A percentile compares a stretch with the other conserved stretches of the same genome.
phyloP scores from a whole-genome alignment of 2,797 vertebrate genomes.

The Podarcis lilfordi region DNA sequence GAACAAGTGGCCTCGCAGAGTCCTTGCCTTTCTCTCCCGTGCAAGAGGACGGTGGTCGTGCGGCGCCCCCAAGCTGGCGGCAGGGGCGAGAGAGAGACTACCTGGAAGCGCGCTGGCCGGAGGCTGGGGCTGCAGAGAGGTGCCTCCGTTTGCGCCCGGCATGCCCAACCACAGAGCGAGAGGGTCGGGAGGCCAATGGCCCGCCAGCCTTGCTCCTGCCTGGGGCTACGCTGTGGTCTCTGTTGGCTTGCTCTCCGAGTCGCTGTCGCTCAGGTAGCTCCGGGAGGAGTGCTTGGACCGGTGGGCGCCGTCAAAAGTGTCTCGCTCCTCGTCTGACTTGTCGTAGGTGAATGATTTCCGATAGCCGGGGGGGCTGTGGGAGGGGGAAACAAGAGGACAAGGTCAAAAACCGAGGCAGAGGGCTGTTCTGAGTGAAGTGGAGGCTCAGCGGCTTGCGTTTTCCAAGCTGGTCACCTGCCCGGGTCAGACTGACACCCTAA shows the following conservation, averaged over 20 bases:
- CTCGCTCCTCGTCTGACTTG: constrained; percentile 90
- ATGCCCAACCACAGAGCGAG: background rate
- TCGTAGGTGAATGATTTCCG: constrained; percentile 81
- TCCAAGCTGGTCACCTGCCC: background rate
- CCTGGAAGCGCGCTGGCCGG: background rate
- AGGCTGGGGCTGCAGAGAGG: background rate
- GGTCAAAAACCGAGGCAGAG: background rate
- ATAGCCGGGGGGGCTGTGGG: constrained; percentile 83
- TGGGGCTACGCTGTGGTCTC: constrained; percentile 80
- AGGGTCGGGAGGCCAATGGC: background rate
- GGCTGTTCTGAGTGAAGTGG: background rate
- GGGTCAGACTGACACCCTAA: background rate
- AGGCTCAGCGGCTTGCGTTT: background rate
- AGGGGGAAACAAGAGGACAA: constrained; percentile 42
- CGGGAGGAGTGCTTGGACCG: constrained; percentile 75
- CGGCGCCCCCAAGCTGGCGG: background rate
- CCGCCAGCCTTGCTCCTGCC: background rate
- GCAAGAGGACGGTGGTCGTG: too few relatives aligned
- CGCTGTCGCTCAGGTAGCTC: constrained; percentile 83
- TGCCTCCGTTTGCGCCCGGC: background rate
- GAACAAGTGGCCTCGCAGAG: background rate
- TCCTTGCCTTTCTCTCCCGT: background rate
- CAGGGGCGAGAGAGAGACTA: background rate
- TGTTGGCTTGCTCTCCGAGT: constrained; percentile 78
- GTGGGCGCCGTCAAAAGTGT: constrained; percentile 75